Percentiles rank a stretch among this genome's conserved stretches.
Evolutionary conservation across 1,140 invertebrate genomes (phyloP).

Genomic region (Heliothis virescens): DNA sequence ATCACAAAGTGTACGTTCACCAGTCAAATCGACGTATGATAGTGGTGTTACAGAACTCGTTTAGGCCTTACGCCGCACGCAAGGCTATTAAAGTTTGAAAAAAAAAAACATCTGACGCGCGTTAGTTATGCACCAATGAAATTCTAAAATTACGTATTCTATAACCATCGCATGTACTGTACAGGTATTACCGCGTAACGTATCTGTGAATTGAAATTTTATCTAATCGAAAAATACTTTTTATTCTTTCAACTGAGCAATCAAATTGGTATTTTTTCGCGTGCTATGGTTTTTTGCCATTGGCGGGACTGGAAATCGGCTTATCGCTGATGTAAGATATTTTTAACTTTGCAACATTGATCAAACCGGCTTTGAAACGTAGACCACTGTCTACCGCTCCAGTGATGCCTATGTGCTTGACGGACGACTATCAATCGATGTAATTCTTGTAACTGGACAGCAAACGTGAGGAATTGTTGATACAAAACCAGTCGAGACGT

Average conservation of each 20-base stretch:
- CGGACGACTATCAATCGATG: background rate
- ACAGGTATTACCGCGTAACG: constrained; percentile 15
- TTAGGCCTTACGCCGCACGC: constrained; percentile 29
- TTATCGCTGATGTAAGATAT: constrained; percentile 22
- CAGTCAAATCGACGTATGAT: constrained; percentile 22
- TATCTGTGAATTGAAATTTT: constrained; percentile 14
- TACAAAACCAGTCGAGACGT: background rate
- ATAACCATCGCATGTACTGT: constrained; percentile 25
- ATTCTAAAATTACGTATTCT: constrained; percentile 37
- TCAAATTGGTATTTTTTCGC: constrained; percentile 27
- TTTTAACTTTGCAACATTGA: constrained; percentile 33
- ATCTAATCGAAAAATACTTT: constrained; percentile 34
- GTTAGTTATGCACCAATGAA: constrained; percentile 46
- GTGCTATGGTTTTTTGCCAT: constrained; percentile 14
- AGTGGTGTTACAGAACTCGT: constrained; percentile 41
- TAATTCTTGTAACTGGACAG: constrained; percentile 1
- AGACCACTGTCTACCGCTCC: background rate
- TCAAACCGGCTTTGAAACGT: constrained; percentile 18
- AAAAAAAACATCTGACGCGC: constrained; percentile 34
- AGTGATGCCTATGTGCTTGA: constrained; percentile 7
- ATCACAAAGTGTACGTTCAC: constrained; percentile 3
- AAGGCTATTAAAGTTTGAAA: constrained; percentile 33
- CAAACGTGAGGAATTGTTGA: background rate
- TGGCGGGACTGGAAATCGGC: constrained; percentile 23
- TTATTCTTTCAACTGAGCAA: constrained; percentile 14